Percentiles rank a stretch among this genome's conserved stretches.
phyloP scores from a whole-genome alignment of 2,113 vertebrate genomes.

The Onychostoma macrolepis region DNA sequence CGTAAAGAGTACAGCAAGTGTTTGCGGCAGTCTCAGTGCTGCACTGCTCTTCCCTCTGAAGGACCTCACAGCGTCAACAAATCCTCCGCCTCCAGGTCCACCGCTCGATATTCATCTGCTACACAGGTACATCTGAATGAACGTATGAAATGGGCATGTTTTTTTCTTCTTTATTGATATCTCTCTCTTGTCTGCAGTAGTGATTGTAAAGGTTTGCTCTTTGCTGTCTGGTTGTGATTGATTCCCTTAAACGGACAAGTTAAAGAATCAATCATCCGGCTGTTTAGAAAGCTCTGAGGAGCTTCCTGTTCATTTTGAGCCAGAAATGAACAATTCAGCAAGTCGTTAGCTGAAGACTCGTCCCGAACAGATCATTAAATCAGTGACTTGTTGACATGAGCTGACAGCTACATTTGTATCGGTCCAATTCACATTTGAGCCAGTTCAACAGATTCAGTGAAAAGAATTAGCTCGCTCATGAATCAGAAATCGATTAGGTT shows the following conservation, averaged over 20 bases:
- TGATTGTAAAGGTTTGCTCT: background rate
- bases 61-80: constrained; percentile 92
- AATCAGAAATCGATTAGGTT: background rate
- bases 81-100: constrained; percentile 89
- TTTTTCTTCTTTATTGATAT: background rate
- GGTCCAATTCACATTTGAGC: background rate
- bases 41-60: constrained; percentile 87
- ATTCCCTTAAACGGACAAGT: background rate
- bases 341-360: background rate
- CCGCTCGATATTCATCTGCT: constrained; percentile 94
- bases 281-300: background rate
- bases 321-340: background rate
- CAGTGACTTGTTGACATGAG: background rate
- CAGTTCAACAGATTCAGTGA: background rate
- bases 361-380: background rate
- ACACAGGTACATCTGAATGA: constrained; percentile 85
- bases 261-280: background rate
- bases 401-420: background rate
- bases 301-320: background rate
- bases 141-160: background rate
- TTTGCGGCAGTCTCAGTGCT: constrained; percentile 95
- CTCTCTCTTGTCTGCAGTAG: background rate
- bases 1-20: constrained; percentile 98
- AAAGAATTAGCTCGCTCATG: background rate
- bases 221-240: background rate